Evolutionary conservation across 2,888 invertebrate genomes (phyloP).

Genomic region (Amiota communis): DNA sequence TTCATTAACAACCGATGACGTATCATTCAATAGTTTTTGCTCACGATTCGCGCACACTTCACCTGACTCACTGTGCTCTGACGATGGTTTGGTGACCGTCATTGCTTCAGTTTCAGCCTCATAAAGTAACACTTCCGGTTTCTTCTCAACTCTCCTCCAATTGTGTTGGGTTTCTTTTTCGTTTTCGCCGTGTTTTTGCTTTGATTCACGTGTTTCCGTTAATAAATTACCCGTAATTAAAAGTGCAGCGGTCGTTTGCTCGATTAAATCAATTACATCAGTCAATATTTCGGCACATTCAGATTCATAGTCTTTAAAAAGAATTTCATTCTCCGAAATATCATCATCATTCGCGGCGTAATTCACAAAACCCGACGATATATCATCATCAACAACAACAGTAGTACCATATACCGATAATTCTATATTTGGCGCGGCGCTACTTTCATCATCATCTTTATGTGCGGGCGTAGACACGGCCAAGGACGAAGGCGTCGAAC

Average conservation of each 20-base stretch:
- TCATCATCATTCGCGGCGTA: conserved; percentile 23
- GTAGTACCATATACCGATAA: conserved; percentile 24
- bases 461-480: conserved; percentile 13
- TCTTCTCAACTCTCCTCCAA: not conserved
- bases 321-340: not conserved
- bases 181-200: not conserved
- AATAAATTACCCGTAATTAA: conserved; percentile 55
- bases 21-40: conserved; percentile 12
- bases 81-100: conserved; percentile 57
- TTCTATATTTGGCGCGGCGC: conserved; percentile 53
- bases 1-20: conserved; percentile 14
- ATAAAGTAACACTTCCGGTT: not conserved
- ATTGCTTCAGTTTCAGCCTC: conserved; percentile 46
- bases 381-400: not conserved
- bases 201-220: conserved; percentile 33
- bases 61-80: conserved; percentile 53
- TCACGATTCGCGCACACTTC: conserved; percentile 24
- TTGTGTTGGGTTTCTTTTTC: conserved; percentile 13
- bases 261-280: conserved; percentile 53
- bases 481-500: conserved; percentile 7
- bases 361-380: not conserved
- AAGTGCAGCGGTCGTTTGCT: conserved; percentile 27
- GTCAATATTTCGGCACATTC: conserved; percentile 51
- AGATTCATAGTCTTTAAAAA: conserved; percentile 8
- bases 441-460: not conserved